Conservation (phyloP, 2,797 vertebrate species). For the Rousettus madagascariensis region DNA sequence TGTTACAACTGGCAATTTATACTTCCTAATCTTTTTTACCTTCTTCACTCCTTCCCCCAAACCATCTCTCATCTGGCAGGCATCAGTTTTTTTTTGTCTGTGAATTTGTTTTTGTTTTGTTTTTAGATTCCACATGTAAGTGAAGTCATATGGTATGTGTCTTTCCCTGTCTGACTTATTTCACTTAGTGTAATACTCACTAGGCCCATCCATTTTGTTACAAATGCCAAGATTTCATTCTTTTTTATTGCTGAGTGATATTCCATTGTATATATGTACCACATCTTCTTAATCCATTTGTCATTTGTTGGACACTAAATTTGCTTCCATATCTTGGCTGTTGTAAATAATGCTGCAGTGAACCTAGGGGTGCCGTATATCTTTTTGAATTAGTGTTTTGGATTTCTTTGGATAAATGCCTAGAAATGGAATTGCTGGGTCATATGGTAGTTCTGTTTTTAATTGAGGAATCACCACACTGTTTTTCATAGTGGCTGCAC, state of each 20-base stretch:
- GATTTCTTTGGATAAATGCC: not conserved
- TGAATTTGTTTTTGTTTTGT: not conserved
- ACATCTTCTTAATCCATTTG: not conserved
- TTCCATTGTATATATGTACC: not conserved
- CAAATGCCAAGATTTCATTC: not conserved
- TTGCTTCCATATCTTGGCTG: not conserved
- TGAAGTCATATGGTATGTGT: not conserved
- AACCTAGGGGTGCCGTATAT: not conserved
- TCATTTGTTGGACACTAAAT: not conserved
- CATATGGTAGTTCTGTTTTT: not conserved
- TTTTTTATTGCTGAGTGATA: not conserved
- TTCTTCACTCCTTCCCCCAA: not conserved
- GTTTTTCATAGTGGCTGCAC: not conserved
- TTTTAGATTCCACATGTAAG: not conserved
- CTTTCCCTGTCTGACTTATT: not conserved
- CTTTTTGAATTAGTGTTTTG: not conserved
- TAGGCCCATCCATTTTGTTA: not conserved
- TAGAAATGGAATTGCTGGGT: not conserved
- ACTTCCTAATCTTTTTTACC: not conserved
- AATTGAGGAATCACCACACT: not conserved
- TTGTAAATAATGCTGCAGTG: not conserved
- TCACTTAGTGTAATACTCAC: not conserved
- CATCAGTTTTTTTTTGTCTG: not conserved
- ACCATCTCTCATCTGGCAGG: not conserved
- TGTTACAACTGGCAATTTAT: not conserved